Base-by-base conservation (phyloP, 2,888 invertebrate species). In the Cetonia aurata region DNA sequence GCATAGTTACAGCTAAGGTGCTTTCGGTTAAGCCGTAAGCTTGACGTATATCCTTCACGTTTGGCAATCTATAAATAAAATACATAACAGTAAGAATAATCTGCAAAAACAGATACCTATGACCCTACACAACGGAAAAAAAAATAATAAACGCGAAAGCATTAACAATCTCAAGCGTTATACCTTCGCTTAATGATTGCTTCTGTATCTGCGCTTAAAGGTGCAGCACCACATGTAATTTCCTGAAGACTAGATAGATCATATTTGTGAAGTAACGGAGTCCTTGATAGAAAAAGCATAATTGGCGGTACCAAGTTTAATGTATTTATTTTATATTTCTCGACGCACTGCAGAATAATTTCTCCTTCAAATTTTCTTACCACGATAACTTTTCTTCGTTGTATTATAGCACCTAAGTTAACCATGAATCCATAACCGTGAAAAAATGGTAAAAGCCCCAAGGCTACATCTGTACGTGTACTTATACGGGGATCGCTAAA, bases 21-120 rank as follows among this genome's bases (percentile, higher is more conserved):
- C 89, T 87, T 83, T 94, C 94, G 6, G 93, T 94, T 77, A 94
- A 85, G 1, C 94, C 94, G 80, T 93, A 94, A 0, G 90, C 93
- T 83, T 93, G 92, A 31, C 88, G 87, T 72, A 93, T 88, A 53
- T 83, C 83, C 56, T 87, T 84, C 88, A 2, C 88, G 85, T 0
- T 37, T n/a, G 37, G 86, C 85, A 76, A 89, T 85, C 0, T 89
- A 86, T n/a, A 48, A 69, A 9, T 48, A 33, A 42, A 19, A 41
- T 44, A 48, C 8, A 31, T 25, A n/a, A n/a, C n/a, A n/a, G 46
- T 56, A 19, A 42, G 42, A 67, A 42, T 42, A 19, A 41, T n/a
- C n/a, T n/a, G n/a, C n/a, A n/a, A n/a, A n/a, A n/a, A n/a, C n/a
- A n/a, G n/a, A n/a, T n/a, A n/a, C n/a, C n/a, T n/a, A n/a, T n/a